Percentiles rank a stretch among this genome's conserved stretches.
phyloP scores from a whole-genome alignment of 2,888 invertebrate genomes.

The Ethmia dodecea region DNA sequence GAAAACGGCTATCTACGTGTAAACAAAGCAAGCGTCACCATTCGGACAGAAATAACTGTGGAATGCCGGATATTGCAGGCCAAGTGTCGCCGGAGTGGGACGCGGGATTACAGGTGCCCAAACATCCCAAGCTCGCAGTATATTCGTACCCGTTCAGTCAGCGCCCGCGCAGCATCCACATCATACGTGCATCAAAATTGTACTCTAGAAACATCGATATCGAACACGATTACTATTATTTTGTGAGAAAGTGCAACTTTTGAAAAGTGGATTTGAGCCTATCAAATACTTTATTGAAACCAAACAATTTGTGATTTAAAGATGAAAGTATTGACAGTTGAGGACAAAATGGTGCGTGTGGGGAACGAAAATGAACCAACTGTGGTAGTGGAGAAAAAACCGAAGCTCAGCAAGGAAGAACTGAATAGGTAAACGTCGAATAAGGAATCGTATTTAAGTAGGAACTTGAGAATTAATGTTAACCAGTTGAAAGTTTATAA shows the following conservation, averaged over 20 bases:
- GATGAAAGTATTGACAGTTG: conserved; percentile 62
- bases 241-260: conserved; percentile 3
- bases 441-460: too few species aligned
- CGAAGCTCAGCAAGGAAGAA: conserved; percentile 58
- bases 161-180: conserved; percentile 17
- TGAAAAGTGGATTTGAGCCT: conserved; percentile 5
- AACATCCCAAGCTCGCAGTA: not conserved
- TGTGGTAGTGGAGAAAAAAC: conserved; percentile 38
- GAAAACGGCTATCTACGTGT: too few species aligned
- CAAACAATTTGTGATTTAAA: not conserved
- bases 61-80: conserved; percentile 71
- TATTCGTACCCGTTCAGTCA: conserved; percentile 26
- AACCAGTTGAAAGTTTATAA: too few species aligned
- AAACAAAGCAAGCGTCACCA: conserved; percentile 10
- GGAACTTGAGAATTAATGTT: too few species aligned
- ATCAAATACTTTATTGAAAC: not conserved
- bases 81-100: conserved; percentile 12
- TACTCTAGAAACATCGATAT: conserved; percentile 48
- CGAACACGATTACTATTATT: conserved; percentile 34
- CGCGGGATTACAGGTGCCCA: conserved; percentile 2
- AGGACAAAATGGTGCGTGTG: conserved; percentile 56
- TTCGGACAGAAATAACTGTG: conserved; percentile 50
- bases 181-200: conserved; percentile 10
- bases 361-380: conserved; percentile 55
- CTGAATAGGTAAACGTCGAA: conserved; percentile 70